phyloP scores from a whole-genome alignment of 1,140 invertebrate species.

The Dufourea novaeangliae region DNA sequence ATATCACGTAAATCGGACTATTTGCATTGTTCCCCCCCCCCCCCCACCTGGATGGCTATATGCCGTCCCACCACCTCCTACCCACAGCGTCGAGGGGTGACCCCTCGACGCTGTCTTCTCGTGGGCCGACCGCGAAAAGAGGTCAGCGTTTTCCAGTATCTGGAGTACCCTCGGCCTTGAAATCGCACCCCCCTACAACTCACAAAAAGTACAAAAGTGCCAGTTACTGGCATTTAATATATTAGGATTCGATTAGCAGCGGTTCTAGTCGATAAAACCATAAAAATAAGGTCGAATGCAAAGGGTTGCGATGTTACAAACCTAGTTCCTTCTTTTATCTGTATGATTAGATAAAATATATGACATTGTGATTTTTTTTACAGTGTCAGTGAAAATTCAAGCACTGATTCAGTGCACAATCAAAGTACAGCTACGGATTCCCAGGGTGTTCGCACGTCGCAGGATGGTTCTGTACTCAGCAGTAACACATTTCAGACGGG shows the following conservation, averaged over 20 bases:
- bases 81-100: no score
- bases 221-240: no score
- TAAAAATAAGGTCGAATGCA: conserved; percentile 56
- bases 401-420: conserved; percentile 50
- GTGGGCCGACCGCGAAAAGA: no score
- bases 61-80: no score
- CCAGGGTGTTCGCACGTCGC: conserved; percentile 67
- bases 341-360: conserved; percentile 80
- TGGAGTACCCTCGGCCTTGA: no score
- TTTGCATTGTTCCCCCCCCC: no score
- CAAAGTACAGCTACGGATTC: conserved; percentile 58
- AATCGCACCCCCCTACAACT: no score
- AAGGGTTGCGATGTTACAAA: conserved; percentile 67
- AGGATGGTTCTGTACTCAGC: conserved; percentile 76
- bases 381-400: conserved; percentile 75
- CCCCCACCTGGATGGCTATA: no score
- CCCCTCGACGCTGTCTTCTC: no score
- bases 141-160: no score
- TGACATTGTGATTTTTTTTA: conserved; percentile 81
- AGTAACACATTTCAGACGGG: conserved; percentile 87
- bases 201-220: no score
- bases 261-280: not conserved
- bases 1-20: no score
- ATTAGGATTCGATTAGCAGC: not conserved
- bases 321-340: conserved; percentile 63